Base-by-base conservation (phyloP, 37 sponge, comb jelly and placozoan genomes). In the Cliona cf. orientalis region DNA sequence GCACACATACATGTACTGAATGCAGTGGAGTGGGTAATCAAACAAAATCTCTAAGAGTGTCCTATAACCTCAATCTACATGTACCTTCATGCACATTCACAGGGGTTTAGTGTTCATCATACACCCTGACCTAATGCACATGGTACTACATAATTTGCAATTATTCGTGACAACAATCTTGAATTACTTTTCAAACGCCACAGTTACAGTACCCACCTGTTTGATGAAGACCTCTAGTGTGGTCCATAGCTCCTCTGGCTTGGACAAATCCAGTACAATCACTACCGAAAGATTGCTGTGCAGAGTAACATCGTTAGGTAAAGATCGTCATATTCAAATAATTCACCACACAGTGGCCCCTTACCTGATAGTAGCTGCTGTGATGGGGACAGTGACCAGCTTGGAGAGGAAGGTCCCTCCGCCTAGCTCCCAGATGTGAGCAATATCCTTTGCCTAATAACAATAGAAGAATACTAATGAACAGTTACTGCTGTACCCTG, bases 391-490 rank as follows among this genome's bases (percentile, higher is more conserved):
- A 28, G 87, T 81, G 38, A 93, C 57, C 21, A 96, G 76, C 62
- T 85, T 79, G 21, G 97, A 71, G 28, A 96, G 88, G 29, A 82
- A 84, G 23, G 92, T 88, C 5, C 98, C 96, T n/a, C 96, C 98
- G 23, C 96, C 98, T 14, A 97, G 76, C 62, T 97, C 98, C 95
- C 96, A 97, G 2, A 97, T 77, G 56, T 97, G 93, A 66, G 91
- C 67, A 37, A 96, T 80, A 65, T 96, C 91, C 62, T 96, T 96
- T 29, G 64, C 86, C 94, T 93, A 34, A 19, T 53, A 45, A 23
- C 14, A 73, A 34, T 34, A 69, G 23, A n/a, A n/a, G n/a, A n/a
- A n/a, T n/a, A n/a, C n/a, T n/a, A n/a, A n/a, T n/a, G n/a, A n/a
- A n/a, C n/a, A n/a, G n/a, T n/a, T n/a, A n/a, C n/a, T n/a, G n/a